Evolutionary conservation across 1,140 invertebrate genomes (phyloP), one percentile per base, ranked within the genome.

Genomic region (Diachasma alloeum): DNA sequence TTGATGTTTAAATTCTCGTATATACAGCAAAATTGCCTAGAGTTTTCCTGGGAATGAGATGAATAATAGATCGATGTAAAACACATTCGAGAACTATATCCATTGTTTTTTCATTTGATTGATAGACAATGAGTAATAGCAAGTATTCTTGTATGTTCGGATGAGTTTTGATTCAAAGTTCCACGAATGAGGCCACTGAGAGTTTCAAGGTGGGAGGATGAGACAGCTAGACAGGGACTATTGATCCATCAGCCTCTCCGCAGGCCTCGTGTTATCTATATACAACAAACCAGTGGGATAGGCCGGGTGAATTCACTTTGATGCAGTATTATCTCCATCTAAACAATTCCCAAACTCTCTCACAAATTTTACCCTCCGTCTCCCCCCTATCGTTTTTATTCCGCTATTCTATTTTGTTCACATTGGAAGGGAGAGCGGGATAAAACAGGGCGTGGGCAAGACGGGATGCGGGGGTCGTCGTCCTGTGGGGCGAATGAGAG

Each of bases 181-280:
- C 9, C 10, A 42, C 39, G 39, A 84, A 85, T 84, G 83, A 83
- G 82, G 83, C 81, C 82, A 82, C 80, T 81, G 85, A 81, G 82
- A 63, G 36, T 75, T 83, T 71, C 72, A 83, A 80, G 75, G 79
- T 76, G 76, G 81, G 84, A 85, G 86, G 86, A 84, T 87, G 86
- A 87, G 86, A 85, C 31, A 36, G 36, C 86, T 84, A 87, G 86
- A 87, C 86, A 86, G 83, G 83, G 84, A 85, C 84, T 87, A 87
- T 87, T 87, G 86, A 87, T 87, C 86, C 82, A 80, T 53, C 77
- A 85, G 85, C 83, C 85, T 86, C 81, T 83, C 83, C 83, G 26
- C 15, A 31, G 59, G 24, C 85, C 84, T 83, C 82, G 72, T 70
- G 36, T 48, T 77, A 24, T 73, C 44, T 56, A 66, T 72, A 37